Base-by-base conservation (phyloP, 2,888 invertebrate genomes). In the Agrilus mali region DNA sequence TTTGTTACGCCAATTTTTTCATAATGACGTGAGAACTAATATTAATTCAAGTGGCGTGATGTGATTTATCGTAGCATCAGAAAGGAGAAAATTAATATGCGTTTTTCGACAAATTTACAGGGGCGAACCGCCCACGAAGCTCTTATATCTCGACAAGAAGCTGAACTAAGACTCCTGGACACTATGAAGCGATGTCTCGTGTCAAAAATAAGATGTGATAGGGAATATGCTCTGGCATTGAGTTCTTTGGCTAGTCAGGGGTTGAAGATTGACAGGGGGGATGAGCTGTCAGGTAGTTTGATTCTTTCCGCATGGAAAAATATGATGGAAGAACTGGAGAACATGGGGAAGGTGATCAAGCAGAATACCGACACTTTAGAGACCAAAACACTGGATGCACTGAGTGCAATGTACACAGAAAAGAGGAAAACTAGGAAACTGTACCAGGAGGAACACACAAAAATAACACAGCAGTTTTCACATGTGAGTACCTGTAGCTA, bases 81-180 rank as follows among this genome's bases (percentile, higher is more conserved):
- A 34, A 39, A 17, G 37, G 37, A 36, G 7, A 53, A 41, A 52
- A 27, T 27, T 27, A 27, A 4, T 10, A 86, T 87, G 86, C 86
- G 90, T 55, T 93, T 92, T 69, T 87, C 90, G 52, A 77, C 82
- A 55, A 84, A 82, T 61, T 77, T 90, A 44, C 86, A 90, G 69
- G 88, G 89, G 56, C 83, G 86, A 60, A 79, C 81, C 53, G 88
- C 92, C 59, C 94, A 94, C 66, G 93, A 93, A 69, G 92, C 92
- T 51, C 73, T 95, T 55, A 73, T 94, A 55, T 79, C 80, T 47
- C 78, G 94, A 43, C 93, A 94, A 68, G 94, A 95, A 65, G 88
- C 90, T 15, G 95, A 95, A 69, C 74, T 95, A 45, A 78, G 89
- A 53, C 80, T 95, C 38, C 77, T 95, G 74, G 95, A 95, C 62